Base-by-base conservation (phyloP, 2,797 vertebrate species). In the Dipus sagitta region DNA sequence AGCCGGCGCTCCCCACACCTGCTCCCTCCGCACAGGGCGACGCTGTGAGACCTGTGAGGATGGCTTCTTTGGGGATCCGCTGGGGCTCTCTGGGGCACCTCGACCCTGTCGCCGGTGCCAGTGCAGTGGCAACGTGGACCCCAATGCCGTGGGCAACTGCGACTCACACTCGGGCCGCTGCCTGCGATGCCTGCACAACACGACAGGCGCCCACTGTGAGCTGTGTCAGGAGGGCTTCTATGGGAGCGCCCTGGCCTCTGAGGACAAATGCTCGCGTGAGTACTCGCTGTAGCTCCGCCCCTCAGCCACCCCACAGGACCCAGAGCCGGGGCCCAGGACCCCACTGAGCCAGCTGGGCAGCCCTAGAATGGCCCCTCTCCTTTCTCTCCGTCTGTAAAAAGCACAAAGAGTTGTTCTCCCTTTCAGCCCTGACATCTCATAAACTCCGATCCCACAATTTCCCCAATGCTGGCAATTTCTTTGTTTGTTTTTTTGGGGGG, bases 41-140 rank as follows among this genome's bases (percentile, higher is more conserved):
- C 98, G 98, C 93, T 99, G 99, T 58, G 99, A 99, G 97, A 98
- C 98, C 94, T 99, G 99, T 0, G 99, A 99, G 0, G 99, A 99
- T 0, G 99, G 99, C 80, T 99, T 98, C 98, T 98, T 99, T 0
- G 99, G 99, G 3, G 99, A 99, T 92, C 99, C 99, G 0, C 96
- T 99, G 96, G 99, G 99, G 65, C 97, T 97, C 89, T 98, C 97
- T 0, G 99, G 98, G 0, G 58, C 47, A 0, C 91, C 88, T 76
- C 98, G 20, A 0, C 97, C 98, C n/a, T 99, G 99, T 20, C 17
- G 26, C 60, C 98, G 83, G 81, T 99, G 99, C 76, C 97, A 98
- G 77, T 99, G 99, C 95, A 98, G 97, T 0, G 98, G 98, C 80
- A 99, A 99, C 0, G 97, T 98, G 94, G 99, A 99, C 97, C 97